Evolutionary conservation across 2,797 vertebrate species (phyloP), one percentile per base, ranked within the genome.

Genomic region (Enteromius unitaeniatus): DNA sequence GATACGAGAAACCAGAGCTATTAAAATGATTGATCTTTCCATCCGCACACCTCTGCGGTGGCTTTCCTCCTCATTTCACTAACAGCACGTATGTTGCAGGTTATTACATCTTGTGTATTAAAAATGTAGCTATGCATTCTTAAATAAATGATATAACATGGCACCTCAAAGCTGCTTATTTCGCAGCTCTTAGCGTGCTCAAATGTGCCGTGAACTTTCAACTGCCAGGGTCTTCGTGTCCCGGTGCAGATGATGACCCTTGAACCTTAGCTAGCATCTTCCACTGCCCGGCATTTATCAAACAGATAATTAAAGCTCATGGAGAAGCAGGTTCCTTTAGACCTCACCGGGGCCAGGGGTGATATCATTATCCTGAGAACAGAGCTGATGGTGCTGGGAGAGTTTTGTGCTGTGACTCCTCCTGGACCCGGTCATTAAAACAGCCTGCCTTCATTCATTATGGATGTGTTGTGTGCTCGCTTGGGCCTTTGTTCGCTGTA

Each of bases 321-420:
- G 85, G 73, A 83, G 79, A 88, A 83, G 17, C 34, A 75, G 87
- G 68, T 82, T 90, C 78, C 84, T 89, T 85, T 80, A 77, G 88
- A 88, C 83, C 80, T 89, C 86, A 79, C 81, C 49, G 76, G 89
- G 89, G 84, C 84, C 88, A 92, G 83, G 89, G 90, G 91, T 93
- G 91, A 92, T 89, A 92, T 92, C 91, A 93, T 94, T 94, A 94
- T 92, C 83, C 90, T 84, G 21, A 5, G 86, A 92, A 88, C 83
- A 87, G 89, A 89, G 86, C 72, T 76, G 82, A 5, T n/a, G 62
- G 75, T 53, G 40, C 64, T n/a, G 82, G 62, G 19, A 84, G 67
- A 74, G 83, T 65, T 87, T 82, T 78, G 74, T 10, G 17, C 67
- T 69, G 62, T 82, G 83, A 89, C 70, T 86, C 85, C 60, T 79